Evolutionary conservation across 1,140 invertebrate species (phyloP).

Genomic region (Colletes latitarsis): DNA sequence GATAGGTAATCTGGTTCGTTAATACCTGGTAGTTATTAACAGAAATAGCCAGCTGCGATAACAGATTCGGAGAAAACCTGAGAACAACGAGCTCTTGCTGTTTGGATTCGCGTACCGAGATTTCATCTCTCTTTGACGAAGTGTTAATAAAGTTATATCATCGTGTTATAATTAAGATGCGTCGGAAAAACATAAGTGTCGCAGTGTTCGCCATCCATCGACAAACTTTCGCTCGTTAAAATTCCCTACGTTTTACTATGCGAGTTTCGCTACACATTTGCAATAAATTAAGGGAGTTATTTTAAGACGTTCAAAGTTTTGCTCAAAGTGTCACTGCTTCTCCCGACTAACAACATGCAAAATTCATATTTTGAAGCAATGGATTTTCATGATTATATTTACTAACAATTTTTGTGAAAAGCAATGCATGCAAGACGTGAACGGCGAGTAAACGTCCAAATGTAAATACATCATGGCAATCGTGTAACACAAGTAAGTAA

Average conservation of each 20-base stretch:
- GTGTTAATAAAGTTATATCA: slow-evolving; percentile 23
- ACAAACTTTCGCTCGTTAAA: neutral
- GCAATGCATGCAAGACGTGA: too few species aligned
- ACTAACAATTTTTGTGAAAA: neutral
- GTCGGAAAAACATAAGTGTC: neutral
- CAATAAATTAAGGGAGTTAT: neutral
- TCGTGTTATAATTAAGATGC: slow-evolving; percentile 2
- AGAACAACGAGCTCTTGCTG: slow-evolving; percentile 8
- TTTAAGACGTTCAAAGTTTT: neutral
- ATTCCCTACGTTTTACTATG: neutral
- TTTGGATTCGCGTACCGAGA: slow-evolving; percentile 12
- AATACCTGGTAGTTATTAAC: neutral
- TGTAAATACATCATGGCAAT: neutral
- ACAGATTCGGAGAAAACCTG: slow-evolving; percentile 16
- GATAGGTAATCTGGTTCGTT: neutral
- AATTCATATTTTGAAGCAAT: neutral
- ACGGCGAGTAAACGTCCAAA: too few species aligned
- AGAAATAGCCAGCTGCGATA: neutral
- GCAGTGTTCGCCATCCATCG: too few species aligned
- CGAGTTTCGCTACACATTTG: neutral
- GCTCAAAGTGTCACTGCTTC: neutral
- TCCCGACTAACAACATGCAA: neutral
- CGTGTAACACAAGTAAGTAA: too few species aligned
- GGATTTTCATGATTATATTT: neutral
- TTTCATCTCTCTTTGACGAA: neutral